These are phyloP conservation scores for Zygogramma bicolorata DNA, from an alignment of 2,888 invertebrate species.

Conservation along the genomic window DNA sequence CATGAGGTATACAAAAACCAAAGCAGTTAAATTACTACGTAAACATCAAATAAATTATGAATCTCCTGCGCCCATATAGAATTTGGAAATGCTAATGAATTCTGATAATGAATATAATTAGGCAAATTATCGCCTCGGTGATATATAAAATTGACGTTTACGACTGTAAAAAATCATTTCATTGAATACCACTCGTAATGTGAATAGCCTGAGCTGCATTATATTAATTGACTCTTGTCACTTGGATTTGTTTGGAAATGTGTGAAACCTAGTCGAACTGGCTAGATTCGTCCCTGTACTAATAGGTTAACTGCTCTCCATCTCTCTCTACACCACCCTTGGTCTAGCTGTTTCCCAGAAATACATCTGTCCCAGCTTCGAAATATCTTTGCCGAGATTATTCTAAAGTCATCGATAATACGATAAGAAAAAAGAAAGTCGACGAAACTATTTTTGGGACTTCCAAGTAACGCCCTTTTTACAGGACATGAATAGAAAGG, in stretches of 20 bases:
- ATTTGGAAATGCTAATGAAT: neutral
- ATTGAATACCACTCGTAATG: neutral
- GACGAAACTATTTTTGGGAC: conserved; percentile 46
- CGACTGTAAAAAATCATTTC: neutral
- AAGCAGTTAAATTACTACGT: neutral
- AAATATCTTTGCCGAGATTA: conserved; percentile 55
- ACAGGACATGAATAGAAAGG: conserved; percentile 43
- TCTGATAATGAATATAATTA: neutral
- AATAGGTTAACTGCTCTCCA: neutral
- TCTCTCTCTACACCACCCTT: conserved; percentile 3
- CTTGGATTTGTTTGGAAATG: neutral
- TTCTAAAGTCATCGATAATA: conserved; percentile 52
- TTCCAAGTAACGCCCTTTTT: conserved; percentile 36
- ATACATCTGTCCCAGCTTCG: conserved; percentile 50
- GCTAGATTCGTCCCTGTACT: neutral
- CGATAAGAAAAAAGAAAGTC: conserved; percentile 51
- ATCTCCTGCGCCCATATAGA: neutral
- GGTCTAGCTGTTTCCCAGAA: conserved; percentile 23
- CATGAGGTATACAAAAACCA: neutral
- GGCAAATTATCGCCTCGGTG: neutral
- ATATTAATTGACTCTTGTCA: neutral
- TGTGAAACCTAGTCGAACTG: neutral
- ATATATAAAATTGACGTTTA: neutral
- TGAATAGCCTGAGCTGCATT: neutral
- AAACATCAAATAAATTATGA: neutral